These are phyloP conservation scores for Sebastes ruberrimus DNA, from an alignment of 2,797 vertebrate genomes.

Conservation along the genomic window DNA sequence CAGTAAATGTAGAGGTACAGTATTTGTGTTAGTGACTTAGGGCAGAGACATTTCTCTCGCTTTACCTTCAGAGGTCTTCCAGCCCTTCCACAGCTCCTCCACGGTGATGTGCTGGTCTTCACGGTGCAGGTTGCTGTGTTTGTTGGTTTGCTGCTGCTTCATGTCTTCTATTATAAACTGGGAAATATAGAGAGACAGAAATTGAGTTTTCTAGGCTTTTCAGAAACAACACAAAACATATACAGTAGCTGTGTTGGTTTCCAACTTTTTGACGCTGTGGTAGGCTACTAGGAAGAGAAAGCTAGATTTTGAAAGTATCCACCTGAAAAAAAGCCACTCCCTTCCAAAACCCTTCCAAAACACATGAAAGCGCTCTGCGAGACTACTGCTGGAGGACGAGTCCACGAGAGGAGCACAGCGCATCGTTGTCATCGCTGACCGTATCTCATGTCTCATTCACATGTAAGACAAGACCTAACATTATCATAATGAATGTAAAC, in stretches of 20 bases:
- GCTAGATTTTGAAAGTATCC: neutral
- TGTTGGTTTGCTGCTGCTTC: slow-evolving; percentile 95
- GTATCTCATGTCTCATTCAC: neutral
- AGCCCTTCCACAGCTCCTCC: slow-evolving; percentile 95
- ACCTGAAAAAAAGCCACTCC: no score
- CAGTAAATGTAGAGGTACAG: neutral
- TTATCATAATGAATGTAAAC: neutral
- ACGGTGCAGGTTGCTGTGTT: slow-evolving; percentile 94
- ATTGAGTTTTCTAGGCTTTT: neutral
- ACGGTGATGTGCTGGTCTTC: slow-evolving; percentile 99
- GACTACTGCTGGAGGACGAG: neutral
- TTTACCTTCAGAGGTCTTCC: slow-evolving; percentile 96
- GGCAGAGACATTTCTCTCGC: neutral
- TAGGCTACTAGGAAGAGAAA: neutral
- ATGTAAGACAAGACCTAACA: neutral
- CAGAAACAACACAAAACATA: neutral
- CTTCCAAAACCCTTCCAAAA: neutral
- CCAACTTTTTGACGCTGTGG: neutral
- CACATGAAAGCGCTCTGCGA: neutral
- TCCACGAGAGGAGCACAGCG: neutral
- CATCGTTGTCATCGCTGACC: neutral
- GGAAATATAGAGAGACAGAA: neutral
- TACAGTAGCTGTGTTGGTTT: no score
- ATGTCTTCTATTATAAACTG: slow-evolving; percentile 98
- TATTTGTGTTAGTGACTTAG: neutral